A percentile compares a stretch with the other conserved stretches of the same genome.
Conservation (phyloP, 2,113 vertebrate genomes). For the Myocastor coypus region DNA sequence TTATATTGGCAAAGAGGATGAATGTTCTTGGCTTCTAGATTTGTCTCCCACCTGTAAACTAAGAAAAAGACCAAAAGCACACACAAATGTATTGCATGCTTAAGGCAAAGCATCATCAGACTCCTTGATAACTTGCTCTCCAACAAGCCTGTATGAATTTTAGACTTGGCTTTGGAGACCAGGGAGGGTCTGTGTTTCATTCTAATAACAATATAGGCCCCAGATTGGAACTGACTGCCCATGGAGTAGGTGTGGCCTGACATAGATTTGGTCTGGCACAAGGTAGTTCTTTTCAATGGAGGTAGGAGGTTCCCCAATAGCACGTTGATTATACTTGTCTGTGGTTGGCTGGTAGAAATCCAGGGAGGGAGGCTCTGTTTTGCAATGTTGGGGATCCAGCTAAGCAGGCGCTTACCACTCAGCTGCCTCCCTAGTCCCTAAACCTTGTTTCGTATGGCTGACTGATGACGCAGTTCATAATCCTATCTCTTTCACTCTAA, state of each 20-base stretch:
- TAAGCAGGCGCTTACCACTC: background rate
- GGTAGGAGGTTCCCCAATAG: background rate
- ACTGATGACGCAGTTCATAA: background rate
- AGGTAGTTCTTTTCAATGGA: background rate
- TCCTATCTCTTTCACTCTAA: background rate
- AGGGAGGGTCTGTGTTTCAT: background rate
- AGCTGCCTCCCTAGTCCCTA: background rate
- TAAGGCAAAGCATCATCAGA: background rate
- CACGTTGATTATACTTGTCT: background rate
- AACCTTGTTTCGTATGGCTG: background rate
- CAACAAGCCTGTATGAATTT: background rate
- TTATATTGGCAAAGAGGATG: constrained; percentile 11
- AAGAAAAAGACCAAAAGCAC: background rate
- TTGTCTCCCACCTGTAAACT: background rate
- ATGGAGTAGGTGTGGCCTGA: background rate
- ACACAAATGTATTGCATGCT: background rate
- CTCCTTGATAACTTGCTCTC: background rate
- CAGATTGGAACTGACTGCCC: background rate
- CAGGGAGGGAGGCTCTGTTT: background rate
- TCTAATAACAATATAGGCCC: background rate
- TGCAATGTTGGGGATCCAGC: background rate
- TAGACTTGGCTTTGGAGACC: background rate
- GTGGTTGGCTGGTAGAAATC: background rate
- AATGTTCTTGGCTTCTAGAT: background rate
- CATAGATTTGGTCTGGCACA: background rate